Percentiles rank a stretch among this genome's conserved stretches.
phyloP scores from a whole-genome alignment of 1,140 invertebrate genomes.

The Linepithema humile region DNA sequence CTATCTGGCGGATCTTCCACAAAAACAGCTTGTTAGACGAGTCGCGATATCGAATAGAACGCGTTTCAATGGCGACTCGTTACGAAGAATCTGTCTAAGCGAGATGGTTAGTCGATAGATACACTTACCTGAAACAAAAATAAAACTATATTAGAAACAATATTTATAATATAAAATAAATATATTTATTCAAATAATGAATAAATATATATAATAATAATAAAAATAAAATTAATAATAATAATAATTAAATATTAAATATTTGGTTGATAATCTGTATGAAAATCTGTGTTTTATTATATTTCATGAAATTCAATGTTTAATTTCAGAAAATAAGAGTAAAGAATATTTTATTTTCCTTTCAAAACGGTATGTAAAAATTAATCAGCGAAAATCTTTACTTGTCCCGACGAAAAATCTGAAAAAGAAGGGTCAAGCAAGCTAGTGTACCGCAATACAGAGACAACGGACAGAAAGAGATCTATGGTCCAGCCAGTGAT shows the following conservation, averaged over 20 bases:
- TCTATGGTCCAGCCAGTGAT: not conserved
- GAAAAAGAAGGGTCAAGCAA: not conserved
- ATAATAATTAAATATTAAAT: too few species aligned
- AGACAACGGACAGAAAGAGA: not conserved
- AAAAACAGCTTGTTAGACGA: slow-evolving; percentile 59
- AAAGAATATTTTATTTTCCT: too few species aligned
- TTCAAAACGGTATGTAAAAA: not conserved
- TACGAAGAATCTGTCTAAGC: slow-evolving; percentile 1
- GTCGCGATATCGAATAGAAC: slow-evolving; percentile 50
- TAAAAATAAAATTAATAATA: too few species aligned
- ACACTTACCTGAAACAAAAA: not conserved
- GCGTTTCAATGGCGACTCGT: slow-evolving; percentile 25
- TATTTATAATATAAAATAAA: not conserved
- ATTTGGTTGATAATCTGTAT: too few species aligned
- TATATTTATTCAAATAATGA: too few species aligned
- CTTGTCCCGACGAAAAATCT: not conserved
- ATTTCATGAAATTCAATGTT: not conserved
- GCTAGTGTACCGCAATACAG: not conserved
- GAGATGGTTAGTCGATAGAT: not conserved
- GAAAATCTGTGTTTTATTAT: not conserved
- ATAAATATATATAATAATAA: too few species aligned
- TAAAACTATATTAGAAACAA: not conserved
- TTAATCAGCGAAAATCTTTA: not conserved
- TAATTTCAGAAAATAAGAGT: too few species aligned
- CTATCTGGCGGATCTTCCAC: slow-evolving; percentile 44